Evolutionary conservation across 2,797 vertebrate species (phyloP), one percentile per base, ranked within the genome.

Genomic region (Hypotaenidia okinawae): DNA sequence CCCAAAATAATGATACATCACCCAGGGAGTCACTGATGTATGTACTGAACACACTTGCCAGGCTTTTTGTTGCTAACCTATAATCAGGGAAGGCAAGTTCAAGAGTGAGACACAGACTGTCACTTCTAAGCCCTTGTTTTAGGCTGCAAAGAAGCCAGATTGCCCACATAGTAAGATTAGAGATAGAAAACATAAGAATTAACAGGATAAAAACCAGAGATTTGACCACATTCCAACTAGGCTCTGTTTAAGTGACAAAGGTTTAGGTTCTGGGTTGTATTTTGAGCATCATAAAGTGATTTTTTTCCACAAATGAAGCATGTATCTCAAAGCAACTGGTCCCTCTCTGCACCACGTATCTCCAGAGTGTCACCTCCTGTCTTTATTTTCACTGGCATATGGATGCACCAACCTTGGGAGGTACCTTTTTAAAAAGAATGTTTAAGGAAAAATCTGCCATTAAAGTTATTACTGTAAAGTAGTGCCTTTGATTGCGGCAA

Each of bases 401-500:
- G 88, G 95, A 58, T 82, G 79, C 89, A n/a, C 80, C 87, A 72
- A 18, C 69, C 85, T 79, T 10, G 49, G 83, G 73, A 82, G 80
- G 55, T 61, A 30, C 77, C n/a, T n/a, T 90, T 88, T 93, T 43
- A n/a, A 62, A 58, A 87, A 69, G 77, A 32, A 92, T 87, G 91
- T 89, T 93, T 80, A n/a, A 93, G 95, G 92, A 57, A 64, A 87
- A 94, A 94, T 95, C 91, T 95, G 68, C 94, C 90, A 92, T 96
- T 95, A 95, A 92, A 75, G 94, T 94, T 72, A 94, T 97, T 96
- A 93, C 89, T 30, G 61, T 2, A 25, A 94, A 95, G 93, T 76
- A 63, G 78, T 19, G 75, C 90, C 90, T 90, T 82, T 95, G 95
- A 96, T 94, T 91, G 95, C 81, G 1, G 95, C 92, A 97, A 96